A percentile compares a stretch with the other conserved stretches of the same genome.
Evolutionary conservation across 1,140 invertebrate species (phyloP).

Genomic region (Dufourea novaeangliae): DNA sequence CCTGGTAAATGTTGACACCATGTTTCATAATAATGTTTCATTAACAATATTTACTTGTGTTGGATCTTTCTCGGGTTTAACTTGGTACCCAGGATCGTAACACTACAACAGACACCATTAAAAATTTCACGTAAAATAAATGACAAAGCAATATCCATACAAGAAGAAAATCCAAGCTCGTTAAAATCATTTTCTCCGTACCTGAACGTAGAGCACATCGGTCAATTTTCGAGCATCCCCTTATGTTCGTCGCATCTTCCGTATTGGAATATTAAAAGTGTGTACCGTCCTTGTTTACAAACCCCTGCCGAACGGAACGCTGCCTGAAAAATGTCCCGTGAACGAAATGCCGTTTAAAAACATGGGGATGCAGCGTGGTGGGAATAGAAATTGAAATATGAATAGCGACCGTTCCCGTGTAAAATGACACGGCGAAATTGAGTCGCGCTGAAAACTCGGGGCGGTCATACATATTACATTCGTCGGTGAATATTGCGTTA

Average conservation of each 20-base stretch:
- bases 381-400: conserved; percentile 35
- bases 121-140: too few relatives aligned
- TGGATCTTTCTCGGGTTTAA: too few relatives aligned
- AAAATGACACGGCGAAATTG: conserved; percentile 40
- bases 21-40: too few relatives aligned
- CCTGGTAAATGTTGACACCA: too few relatives aligned
- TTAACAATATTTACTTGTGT: too few relatives aligned
- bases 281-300: neutral
- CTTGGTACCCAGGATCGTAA: too few relatives aligned
- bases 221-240: neutral
- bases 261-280: neutral
- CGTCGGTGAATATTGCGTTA: conserved; percentile 26
- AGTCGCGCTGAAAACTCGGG: conserved; percentile 18
- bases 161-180: neutral
- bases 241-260: neutral
- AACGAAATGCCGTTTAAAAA: conserved; percentile 8
- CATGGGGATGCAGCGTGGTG: neutral
- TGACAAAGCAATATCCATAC: too few relatives aligned
- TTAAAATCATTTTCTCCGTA: neutral
- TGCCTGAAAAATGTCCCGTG: neutral
- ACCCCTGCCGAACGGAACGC: neutral
- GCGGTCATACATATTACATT: conserved; percentile 35
- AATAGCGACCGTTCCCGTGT: conserved; percentile 20
- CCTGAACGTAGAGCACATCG: too few relatives aligned
- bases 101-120: too few relatives aligned